Evolutionary conservation across 30 jellyfish, hydroid and myxozoan species (phyloP).

Genomic region (Nemopilema nomurai): DNA sequence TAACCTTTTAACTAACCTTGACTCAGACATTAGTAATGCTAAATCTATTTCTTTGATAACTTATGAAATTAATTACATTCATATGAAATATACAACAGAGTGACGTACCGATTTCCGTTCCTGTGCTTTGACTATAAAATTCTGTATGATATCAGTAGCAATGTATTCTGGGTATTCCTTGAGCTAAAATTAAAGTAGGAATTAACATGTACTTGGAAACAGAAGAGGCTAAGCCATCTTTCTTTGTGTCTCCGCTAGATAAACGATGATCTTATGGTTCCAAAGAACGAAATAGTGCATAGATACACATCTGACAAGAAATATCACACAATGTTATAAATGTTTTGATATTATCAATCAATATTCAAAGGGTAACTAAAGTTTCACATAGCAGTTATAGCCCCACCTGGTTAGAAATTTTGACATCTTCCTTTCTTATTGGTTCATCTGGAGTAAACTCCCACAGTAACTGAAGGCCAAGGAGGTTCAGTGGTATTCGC

Average conservation of each 20-base stretch:
- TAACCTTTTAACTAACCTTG: too few relatives aligned
- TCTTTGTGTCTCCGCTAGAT: neutral
- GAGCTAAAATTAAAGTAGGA: constrained; percentile 23
- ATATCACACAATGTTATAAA: neutral
- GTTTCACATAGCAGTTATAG: too few relatives aligned
- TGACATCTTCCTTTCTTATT: constrained; percentile 1
- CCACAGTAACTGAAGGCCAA: constrained; percentile 75
- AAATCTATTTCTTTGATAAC: too few relatives aligned
- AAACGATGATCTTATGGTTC: too few relatives aligned
- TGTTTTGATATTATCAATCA: neutral
- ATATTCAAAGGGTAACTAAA: neutral
- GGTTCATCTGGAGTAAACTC: constrained; percentile 65
- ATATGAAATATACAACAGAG: too few relatives aligned
- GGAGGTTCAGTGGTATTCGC: constrained; percentile 68
- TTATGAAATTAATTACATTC: too few relatives aligned
- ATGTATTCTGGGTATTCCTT: constrained; percentile 55
- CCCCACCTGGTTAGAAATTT: constrained; percentile 34
- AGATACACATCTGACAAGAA: neutral
- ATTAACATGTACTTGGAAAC: neutral
- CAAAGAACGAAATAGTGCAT: neutral
- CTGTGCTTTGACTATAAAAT: constrained; percentile 42
- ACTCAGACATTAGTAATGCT: too few relatives aligned
- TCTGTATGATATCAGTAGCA: constrained; percentile 66
- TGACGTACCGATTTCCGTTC: constrained; percentile 87
- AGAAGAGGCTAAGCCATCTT: neutral